Percentiles rank a stretch among this genome's conserved stretches.
These are phyloP conservation scores for Palaemon carinicauda DNA, from an alignment of 1,140 invertebrate species.

Conservation along the genomic window DNA sequence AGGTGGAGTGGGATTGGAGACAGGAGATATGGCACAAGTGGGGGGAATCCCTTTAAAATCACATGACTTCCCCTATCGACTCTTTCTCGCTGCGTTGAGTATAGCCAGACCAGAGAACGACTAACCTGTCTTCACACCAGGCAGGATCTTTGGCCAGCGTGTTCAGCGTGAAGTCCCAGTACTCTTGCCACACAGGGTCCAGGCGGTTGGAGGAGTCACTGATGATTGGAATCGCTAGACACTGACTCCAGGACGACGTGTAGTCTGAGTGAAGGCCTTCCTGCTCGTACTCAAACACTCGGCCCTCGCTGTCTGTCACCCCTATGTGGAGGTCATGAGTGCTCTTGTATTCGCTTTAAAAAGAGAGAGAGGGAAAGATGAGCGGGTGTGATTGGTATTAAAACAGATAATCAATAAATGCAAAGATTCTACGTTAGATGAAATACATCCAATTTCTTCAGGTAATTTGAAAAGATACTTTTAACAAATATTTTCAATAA, in stretches of 20 bases:
- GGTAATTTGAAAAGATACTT: too few species aligned
- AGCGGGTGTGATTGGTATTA: too few species aligned
- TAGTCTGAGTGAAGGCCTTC: conserved; percentile 71
- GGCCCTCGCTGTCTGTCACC: conserved; percentile 77
- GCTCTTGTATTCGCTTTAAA: conserved; percentile 67
- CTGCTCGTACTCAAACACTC: conserved; percentile 80
- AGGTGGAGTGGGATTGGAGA: too few species aligned
- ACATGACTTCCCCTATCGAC: too few species aligned
- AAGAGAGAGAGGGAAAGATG: too few species aligned
- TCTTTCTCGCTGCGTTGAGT: too few species aligned
- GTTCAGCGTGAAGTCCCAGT: conserved; percentile 78
- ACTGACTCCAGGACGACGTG: conserved; percentile 74
- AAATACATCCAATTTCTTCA: too few species aligned
- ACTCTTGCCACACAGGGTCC: conserved; percentile 75
- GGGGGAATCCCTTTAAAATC: too few species aligned
- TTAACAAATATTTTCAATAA: too few species aligned
- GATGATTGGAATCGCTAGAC: conserved; percentile 73
- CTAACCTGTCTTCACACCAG: conserved; percentile 67
- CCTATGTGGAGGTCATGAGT: conserved; percentile 83
- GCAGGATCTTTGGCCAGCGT: conserved; percentile 72
- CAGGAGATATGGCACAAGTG: too few species aligned
- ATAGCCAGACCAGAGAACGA: background rate
- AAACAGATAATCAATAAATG: too few species aligned
- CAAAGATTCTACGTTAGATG: too few species aligned
- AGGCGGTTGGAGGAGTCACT: conserved; percentile 65